phyloP scores from a whole-genome alignment of 2,113 vertebrate species.

The Dicerorhinus sumatrensis region DNA sequence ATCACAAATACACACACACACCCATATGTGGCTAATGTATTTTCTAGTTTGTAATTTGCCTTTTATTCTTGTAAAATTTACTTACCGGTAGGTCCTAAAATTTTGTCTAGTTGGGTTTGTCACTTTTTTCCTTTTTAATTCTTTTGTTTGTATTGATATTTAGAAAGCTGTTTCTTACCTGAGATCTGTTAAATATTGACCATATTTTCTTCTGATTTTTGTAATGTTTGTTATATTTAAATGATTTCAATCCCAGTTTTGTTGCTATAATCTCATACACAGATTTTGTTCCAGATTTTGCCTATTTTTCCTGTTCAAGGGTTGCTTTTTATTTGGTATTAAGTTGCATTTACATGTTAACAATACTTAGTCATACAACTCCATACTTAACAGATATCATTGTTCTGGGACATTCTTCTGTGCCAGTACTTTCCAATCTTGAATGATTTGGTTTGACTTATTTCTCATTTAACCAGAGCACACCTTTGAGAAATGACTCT shows the following conservation, averaged over 20 bases:
- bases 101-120: neutral
- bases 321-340: neutral
- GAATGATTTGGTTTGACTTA: neutral
- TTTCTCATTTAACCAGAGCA: neutral
- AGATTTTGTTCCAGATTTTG: neutral
- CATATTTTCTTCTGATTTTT: neutral
- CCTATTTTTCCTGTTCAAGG: neutral
- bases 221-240: neutral
- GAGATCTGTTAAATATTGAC: neutral
- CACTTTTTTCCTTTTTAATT: neutral
- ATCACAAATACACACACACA: too few relatives aligned
- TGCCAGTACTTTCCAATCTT: neutral
- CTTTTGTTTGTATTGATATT: neutral
- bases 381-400: neutral
- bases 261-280: neutral
- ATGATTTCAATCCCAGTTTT: neutral
- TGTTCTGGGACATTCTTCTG: neutral
- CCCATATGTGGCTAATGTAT: accelerated
- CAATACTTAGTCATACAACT: neutral
- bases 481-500: neutral
- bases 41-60: neutral
- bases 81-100: neutral
- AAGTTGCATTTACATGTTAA: neutral
- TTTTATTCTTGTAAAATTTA: neutral
- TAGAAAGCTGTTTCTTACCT: neutral